Base-by-base conservation (phyloP, 2,888 invertebrate genomes). In the Drosophila koepferae region DNA sequence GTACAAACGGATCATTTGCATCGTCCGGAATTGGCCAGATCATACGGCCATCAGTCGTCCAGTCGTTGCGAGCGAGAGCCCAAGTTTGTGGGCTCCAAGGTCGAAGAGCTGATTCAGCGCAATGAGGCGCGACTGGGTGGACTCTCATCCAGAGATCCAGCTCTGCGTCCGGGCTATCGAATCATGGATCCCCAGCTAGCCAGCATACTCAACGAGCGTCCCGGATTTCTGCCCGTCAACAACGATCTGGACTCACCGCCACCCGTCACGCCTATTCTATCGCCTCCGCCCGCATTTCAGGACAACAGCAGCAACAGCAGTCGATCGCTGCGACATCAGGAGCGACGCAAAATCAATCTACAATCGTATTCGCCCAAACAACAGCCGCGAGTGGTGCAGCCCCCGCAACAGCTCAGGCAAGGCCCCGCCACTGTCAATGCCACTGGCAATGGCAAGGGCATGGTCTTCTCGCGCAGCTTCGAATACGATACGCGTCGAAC, bases 241-340 rank as follows among this genome's bases (percentile, higher is more conserved):
- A 82, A 90, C 20, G 93, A 91, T 64, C 87, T 91, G 79, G 93
- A 94, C 58, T 95, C 95, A 1, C 95, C 95, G 40, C 95, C 95
- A 3, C 95, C 95, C n/a, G 93, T 95, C 16, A 96, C 95, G 1
- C 96, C 96, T 9, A 96, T 96, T 69, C 94, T 96, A 54, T 96
- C 96, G 18, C 96, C 96, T 12, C 96, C 96, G 1, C 95, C 95
- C 12, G 96, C 95, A 12, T 96, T 96, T 90, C 96, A 96, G 89
- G 95, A 95, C 78, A 93, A 93, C 78, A 92, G 92, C 67, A 55
- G 60, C 54, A 69, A 49, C 41, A 63, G 65, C 51, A 74, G 58
- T 38, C 84, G 86, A 3, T 87, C 89, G 48, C 72, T 83, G 5
- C 86, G 90, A 14, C 86, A 89, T 31, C 80, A 81, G 18, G 92